phyloP scores from a whole-genome alignment of 1,140 invertebrate genomes.

The Drosophila rhopaloa region DNA sequence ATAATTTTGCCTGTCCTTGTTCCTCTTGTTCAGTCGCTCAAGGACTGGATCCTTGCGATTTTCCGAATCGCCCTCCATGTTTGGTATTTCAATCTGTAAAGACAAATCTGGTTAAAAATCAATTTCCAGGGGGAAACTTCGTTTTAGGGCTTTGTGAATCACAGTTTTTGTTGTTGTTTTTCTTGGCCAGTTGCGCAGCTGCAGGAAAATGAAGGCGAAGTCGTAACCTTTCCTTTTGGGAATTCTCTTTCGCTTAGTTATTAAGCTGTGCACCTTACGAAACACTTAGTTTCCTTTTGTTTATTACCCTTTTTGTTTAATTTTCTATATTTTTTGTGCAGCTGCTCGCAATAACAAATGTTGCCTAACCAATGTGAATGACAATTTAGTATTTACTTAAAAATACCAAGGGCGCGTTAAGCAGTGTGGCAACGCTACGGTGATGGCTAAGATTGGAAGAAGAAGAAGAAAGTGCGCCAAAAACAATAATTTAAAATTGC shows the following conservation, averaged over 20 bases:
- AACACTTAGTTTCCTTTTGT: not conserved
- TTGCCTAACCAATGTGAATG: not conserved
- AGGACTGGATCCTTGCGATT: constrained; percentile 68
- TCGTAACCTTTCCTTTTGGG: not conserved
- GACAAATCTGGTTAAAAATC: constrained; percentile 47
- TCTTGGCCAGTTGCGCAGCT: constrained; percentile 28
- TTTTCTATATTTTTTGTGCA: not conserved
- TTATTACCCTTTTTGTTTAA: constrained; percentile 9
- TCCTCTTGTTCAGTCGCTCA: constrained; percentile 76
- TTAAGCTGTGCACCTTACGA: not conserved
- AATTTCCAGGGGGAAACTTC: constrained; percentile 21
- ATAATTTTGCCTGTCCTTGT: constrained; percentile 81
- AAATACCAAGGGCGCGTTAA: not conserved
- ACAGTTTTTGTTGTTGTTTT: constrained; percentile 27
- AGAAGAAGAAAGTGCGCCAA: not conserved
- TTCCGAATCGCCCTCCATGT: constrained; percentile 51
- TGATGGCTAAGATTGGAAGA: not conserved
- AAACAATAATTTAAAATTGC: not conserved
- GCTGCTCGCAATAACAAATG: constrained; percentile 6
- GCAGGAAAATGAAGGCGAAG: constrained; percentile 4
- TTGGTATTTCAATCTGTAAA: not conserved
- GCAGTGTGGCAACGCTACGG: not conserved
- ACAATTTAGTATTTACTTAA: not conserved
- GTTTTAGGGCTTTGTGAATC: constrained; percentile 30
- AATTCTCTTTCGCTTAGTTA: not conserved